These are phyloP conservation scores for Epinephelus fuscoguttatus DNA, from an alignment of 2,113 vertebrate genomes.

Conservation along the genomic window DNA sequence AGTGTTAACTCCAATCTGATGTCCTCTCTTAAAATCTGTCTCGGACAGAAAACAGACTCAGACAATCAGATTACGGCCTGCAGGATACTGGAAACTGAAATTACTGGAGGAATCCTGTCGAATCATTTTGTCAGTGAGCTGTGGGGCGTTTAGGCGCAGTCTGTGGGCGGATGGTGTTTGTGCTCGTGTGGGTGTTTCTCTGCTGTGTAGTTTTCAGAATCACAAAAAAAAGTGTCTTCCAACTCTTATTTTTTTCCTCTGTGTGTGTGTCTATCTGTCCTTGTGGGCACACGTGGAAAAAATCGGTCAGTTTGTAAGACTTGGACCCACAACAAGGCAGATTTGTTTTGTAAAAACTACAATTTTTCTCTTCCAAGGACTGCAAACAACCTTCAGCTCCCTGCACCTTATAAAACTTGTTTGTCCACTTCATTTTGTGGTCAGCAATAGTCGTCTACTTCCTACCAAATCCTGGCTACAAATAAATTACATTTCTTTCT, in stretches of 20 bases:
- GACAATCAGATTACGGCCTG: constrained; percentile 57
- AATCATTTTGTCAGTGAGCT: constrained; percentile 30
- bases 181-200: constrained; percentile 8
- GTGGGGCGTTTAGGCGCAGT: not conserved
- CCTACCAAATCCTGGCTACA: not conserved
- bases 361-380: not conserved
- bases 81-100: constrained; percentile 62
- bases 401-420: not conserved
- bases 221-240: not conserved
- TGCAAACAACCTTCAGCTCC: not conserved
- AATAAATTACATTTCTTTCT: not conserved
- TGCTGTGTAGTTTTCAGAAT: not conserved
- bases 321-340: not conserved
- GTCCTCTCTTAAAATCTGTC: constrained; percentile 59
- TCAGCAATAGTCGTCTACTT: not conserved
- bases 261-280: not conserved
- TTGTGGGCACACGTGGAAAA: constrained; percentile 8
- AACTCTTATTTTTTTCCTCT: not conserved
- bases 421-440: not conserved
- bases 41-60: constrained; percentile 68
- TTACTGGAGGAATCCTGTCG: constrained; percentile 50
- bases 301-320: not conserved
- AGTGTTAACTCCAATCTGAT: constrained; percentile 60
- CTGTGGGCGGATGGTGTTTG: constrained; percentile 9
- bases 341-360: not conserved